Base-by-base conservation (phyloP, 2,888 invertebrate species). In the Morpho achilles region DNA sequence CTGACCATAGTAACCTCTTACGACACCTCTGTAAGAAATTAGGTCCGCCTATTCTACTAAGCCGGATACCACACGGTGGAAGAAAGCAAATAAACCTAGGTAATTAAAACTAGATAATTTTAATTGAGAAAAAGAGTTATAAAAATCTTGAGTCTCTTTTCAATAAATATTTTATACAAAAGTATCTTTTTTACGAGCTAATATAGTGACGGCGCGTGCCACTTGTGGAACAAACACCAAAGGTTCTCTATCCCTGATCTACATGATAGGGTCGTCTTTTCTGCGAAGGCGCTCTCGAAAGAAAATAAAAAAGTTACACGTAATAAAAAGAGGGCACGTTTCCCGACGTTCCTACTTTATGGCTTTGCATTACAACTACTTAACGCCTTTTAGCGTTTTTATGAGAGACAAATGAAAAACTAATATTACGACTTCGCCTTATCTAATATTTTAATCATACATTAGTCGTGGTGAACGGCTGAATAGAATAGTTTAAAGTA, bases 261-360 rank as follows among this genome's bases (percentile, higher is more conserved):
- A 52, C 44, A 52, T 10, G 52, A 52, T 32, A 44, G 32, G 44
- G 39, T 52, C 10, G 44, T 52, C 10, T 50, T 43, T 8, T 32
- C 32, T 39, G 32, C 44, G 10, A 45, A 45, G 7, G 39, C 39
- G 39, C 40, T 40, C 46, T 41, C 46, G 53, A 39, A 46, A 53
- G 46, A 53, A 53, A 53, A 53, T 53, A 53, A 53, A 53, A 56
- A 56, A 39, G 50, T 44, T 50, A 56, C 50, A 50, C 43, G 50
- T 56, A 45, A 44, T 49, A 56, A 44, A 56, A 56, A 44, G 44
- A 50, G 44, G 50, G 50, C 32, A 43, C 47, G 42, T 55, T 55
- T 44, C 41, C 10, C 53, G 53, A 41, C 39, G 40, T 53, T 40
- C 46, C 39, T 40, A 40, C 46, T 50, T 53, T 53, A 53, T 53